A percentile compares a stretch with the other conserved stretches of the same genome.
Evolutionary conservation across 2,113 vertebrate genomes (phyloP).

Genomic region (Gallinago undulata): DNA sequence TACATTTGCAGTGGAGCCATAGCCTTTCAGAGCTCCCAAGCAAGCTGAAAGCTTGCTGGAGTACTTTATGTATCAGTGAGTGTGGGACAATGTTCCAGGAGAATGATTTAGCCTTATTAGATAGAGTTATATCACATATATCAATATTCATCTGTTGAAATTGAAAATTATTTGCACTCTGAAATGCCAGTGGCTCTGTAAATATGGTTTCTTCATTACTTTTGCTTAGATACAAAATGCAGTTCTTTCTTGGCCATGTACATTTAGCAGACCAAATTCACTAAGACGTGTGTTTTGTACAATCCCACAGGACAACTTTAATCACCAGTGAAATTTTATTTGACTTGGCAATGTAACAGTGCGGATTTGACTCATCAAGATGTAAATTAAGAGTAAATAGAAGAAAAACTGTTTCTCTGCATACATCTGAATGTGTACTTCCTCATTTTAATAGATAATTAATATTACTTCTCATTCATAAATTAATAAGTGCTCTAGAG

Average conservation of each 20-base stretch:
- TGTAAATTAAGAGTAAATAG: constrained; percentile 27
- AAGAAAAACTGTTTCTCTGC: not conserved
- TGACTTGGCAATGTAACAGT: constrained; percentile 6
- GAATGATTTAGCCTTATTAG: not conserved
- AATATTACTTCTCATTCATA: not conserved
- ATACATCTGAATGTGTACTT: not conserved
- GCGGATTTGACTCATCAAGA: constrained; percentile 46
- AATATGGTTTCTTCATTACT: not conserved
- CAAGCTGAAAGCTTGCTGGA: not conserved
- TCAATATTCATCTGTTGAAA: not conserved
- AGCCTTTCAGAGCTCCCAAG: not conserved
- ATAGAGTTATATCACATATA: not conserved
- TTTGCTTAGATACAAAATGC: not conserved
- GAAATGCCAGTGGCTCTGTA: not conserved
- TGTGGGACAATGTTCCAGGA: not conserved
- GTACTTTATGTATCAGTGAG: not conserved
- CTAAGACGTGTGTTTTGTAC: not conserved
- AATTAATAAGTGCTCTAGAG: not conserved
- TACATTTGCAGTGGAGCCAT: not conserved
- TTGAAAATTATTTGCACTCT: not conserved
- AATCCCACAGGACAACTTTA: not conserved
- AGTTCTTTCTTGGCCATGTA: not conserved
- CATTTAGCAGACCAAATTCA: not conserved
- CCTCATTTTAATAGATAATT: not conserved
- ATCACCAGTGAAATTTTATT: not conserved